Base-by-base conservation (phyloP, 2,113 vertebrate genomes). In the Paraplagusia blochii region DNA sequence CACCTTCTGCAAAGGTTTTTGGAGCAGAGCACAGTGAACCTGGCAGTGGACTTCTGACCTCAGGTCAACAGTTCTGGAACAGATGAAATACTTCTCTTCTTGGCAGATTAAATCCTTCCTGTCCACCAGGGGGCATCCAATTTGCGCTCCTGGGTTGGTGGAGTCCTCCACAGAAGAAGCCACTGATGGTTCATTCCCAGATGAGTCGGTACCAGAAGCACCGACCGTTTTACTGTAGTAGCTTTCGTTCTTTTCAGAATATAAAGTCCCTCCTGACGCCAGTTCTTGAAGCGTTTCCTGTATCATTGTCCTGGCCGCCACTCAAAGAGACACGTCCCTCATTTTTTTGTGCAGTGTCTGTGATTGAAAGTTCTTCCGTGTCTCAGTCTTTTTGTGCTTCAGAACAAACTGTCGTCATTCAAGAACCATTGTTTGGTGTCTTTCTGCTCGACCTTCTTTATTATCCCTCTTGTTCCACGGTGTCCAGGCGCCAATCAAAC, bases 211-310 rank as follows among this genome's bases (percentile, higher is more conserved):
- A 29, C 22, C 22, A 29, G 22, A 29, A 29, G 22, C 22, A 29
- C 22, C 22, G 6, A 6, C 22, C 22, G 6, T 6, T 2, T 29
- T 6, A 29, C 22, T 29, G 22, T 29, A 29, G 22, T 29, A 29
- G 22, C 22, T 4, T 6, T 29, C 22, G 22, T 29, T 6, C 3
- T 29, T 6, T 29, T 6, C 2, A 6, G 22, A 29, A 29, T 2
- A 29, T 29, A 29, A 29, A 29, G 22, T 2, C 22, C 2, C 61
- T 48, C 45, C 44, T 77, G 48, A 43, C 58, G 67, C 17, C 42
- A 58, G 56, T 66, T 63, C 59, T 76, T 51, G 44, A 16, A 44
- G 57, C 65, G 70, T 79, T 78, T 75, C 53, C 62, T 66, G 67
- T 39, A 48, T 72, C 62, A 0, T 70, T 74, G 52, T 48, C 59